Base-by-base conservation (phyloP, 2,113 vertebrate genomes). In the Eonycteris spelaea region DNA sequence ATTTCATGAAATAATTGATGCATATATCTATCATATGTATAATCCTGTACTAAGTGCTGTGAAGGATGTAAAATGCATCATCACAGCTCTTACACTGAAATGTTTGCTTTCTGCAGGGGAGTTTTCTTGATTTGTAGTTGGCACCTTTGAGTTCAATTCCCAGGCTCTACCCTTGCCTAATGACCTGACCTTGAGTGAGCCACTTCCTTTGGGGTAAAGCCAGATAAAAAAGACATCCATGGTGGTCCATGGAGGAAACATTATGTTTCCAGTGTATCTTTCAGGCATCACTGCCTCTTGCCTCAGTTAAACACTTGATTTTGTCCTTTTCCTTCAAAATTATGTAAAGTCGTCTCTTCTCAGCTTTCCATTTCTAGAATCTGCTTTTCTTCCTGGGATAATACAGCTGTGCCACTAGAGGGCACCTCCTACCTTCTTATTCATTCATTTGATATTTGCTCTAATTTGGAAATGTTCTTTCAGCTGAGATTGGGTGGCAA, bases 391-490 rank as follows among this genome's bases (percentile, higher is more conserved):
- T 45, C 21, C 65, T 0, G 12, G 19, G 59, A 14, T 61, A 19
- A 18, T 2, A 40, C 6, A 45, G 28, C 22, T 0, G 0, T 7
- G 53, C 93, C 97, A 86, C 91, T 57, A 96, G 97, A 86, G 96
- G 97, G 97, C 73, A 19, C 55, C 21, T 45, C n/a, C 19, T 30
- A 57, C 77, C 86, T 83, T 86, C 26, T 61, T 83, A 70, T 65
- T n/a, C 28, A 45, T 43, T 35, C 26, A 3, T 3, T 11, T 14
- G 45, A 43, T 16, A 51, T 38, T 33, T 22, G 73, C 12, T 71
- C n/a, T 35, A 19, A 45, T 22, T 61, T 5, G 87, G 19, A 79
- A 26, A 5, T 8, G 21, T 40, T 82, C 63, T 59, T 88, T 65
- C 1, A 35, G 73, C 40, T 30, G 77, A 48, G n/a, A 73, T 24